These are phyloP conservation scores for Paralichthys olivaceus DNA, from an alignment of 2,113 vertebrate species.

Conservation along the genomic window DNA sequence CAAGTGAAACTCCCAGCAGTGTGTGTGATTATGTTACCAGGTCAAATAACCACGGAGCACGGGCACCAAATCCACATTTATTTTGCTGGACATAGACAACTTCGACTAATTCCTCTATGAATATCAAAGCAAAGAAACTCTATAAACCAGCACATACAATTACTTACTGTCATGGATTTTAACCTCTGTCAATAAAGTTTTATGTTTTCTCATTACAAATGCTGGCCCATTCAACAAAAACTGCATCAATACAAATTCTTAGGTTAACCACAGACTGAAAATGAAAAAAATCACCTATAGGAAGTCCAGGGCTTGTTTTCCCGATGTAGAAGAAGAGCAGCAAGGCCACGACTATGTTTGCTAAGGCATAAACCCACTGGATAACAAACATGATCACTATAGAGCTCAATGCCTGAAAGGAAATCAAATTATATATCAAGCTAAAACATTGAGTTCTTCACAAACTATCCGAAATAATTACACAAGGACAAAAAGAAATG, in stretches of 20 bases:
- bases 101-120: neutral
- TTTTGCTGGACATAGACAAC: neutral
- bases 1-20: conserved; percentile 36
- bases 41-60: conserved; percentile 6
- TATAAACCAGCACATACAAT: neutral
- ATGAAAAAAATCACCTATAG: conserved; percentile 83
- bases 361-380: conserved; percentile 93
- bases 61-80: neutral
- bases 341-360: conserved; percentile 86
- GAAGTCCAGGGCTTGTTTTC: conserved; percentile 90
- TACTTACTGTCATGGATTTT: too few relatives aligned
- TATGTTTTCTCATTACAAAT: too few relatives aligned
- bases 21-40: neutral
- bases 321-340: conserved; percentile 94
- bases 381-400: conserved; percentile 94
- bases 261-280: neutral
- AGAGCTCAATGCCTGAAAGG: conserved; percentile 86
- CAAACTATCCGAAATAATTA: neutral
- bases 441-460: too few relatives aligned
- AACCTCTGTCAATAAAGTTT: too few relatives aligned
- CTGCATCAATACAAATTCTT: too few relatives aligned
- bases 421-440: conserved; percentile 25
- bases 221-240: too few relatives aligned
- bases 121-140: too few relatives aligned
- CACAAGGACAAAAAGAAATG: neutral